These are phyloP conservation scores for Pocillopora verrucosa DNA, from an alignment of 64 coral and sea anemone genomes.

Conservation along the genomic window DNA sequence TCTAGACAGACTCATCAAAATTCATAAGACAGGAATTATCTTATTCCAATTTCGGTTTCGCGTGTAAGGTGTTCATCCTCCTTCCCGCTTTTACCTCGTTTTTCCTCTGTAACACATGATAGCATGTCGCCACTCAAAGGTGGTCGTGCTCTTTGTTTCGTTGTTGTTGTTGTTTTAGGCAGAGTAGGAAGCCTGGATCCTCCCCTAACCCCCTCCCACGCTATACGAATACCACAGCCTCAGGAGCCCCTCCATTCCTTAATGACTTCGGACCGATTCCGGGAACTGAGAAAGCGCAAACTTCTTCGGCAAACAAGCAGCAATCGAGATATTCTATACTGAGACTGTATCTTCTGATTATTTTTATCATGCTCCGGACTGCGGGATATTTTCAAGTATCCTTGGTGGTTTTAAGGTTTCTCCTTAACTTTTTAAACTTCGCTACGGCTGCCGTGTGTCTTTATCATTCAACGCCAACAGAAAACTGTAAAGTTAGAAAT, in stretches of 20 bases:
- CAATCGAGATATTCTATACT: background rate
- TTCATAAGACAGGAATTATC: background rate
- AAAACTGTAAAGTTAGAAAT: constrained; percentile 49
- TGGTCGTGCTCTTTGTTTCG: background rate
- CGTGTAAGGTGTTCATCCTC: background rate
- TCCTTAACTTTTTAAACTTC: constrained; percentile 59
- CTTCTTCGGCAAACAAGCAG: background rate
- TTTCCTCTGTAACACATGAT: too few species aligned
- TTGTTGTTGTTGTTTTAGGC: background rate
- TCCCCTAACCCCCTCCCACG: background rate
- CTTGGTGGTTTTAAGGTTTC: constrained; percentile 47
- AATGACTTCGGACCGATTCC: background rate
- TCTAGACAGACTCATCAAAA: background rate
- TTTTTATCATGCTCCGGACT: constrained; percentile 9
- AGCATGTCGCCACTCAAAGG: background rate
- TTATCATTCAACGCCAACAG: constrained; percentile 58
- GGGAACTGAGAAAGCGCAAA: background rate
- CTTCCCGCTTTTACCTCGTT: background rate
- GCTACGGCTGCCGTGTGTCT: constrained; percentile 49
- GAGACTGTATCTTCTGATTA: background rate
- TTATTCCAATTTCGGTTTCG: background rate
- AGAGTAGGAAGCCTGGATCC: background rate
- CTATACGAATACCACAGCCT: too few species aligned
- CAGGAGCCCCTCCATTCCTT: too few species aligned
- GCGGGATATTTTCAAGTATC: constrained; percentile 44